Conservation (phyloP, 53 echinoderm and acorn worm species). For the Apostichopus leukothele region DNA sequence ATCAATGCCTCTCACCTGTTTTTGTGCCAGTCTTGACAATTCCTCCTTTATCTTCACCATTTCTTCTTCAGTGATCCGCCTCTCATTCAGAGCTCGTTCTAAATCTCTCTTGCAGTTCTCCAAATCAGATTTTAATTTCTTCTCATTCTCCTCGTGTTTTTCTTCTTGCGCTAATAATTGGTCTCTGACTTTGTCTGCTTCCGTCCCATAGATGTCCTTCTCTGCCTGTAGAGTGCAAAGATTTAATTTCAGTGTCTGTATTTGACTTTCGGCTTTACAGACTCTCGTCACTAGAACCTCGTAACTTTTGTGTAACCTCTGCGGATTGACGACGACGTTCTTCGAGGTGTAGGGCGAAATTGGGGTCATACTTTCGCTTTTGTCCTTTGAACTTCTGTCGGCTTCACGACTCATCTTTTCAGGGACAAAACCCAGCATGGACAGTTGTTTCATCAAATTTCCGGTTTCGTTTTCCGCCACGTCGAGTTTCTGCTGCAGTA, state of each 20-base stretch:
- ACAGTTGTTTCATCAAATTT: conserved; percentile 69
- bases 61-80: not conserved
- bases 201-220: conserved; percentile 15
- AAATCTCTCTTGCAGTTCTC: not conserved
- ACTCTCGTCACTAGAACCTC: conserved; percentile 75
- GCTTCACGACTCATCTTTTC: not conserved
- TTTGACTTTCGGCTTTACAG: conserved; percentile 83
- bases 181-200: conserved; percentile 4
- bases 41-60: not conserved
- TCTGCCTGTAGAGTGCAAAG: conserved; percentile 81
- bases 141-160: not conserved
- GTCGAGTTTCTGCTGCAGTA: conserved; percentile 79
- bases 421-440: conserved; percentile 64
- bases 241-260: conserved; percentile 92
- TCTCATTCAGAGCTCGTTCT: not conserved
- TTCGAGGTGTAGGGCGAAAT: conserved; percentile 66
- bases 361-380: conserved; percentile 19
- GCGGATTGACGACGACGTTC: conserved; percentile 47
- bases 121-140: not conserved
- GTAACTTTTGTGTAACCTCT: conserved; percentile 73
- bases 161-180: not conserved
- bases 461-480: conserved; percentile 81
- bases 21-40: not conserved
- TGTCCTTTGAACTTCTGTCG: not conserved
- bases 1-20: not conserved